Percentiles rank a stretch among this genome's conserved stretches.
These are phyloP conservation scores for Nephrotoma appendiculata DNA, from an alignment of 2,888 invertebrate genomes.

Conservation along the genomic window DNA sequence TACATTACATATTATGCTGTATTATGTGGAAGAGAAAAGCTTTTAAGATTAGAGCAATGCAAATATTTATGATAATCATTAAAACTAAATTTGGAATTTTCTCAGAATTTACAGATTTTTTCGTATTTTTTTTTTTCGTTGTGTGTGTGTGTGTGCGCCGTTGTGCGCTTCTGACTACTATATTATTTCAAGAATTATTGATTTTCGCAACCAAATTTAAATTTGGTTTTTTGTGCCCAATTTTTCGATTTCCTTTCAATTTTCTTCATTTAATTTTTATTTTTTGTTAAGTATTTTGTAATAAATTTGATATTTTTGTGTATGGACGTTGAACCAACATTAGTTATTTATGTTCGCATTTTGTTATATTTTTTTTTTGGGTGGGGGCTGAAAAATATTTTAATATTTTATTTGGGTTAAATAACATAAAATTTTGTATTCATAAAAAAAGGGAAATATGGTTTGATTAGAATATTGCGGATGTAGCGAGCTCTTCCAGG, in stretches of 20 bases:
- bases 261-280: not conserved
- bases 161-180: not conserved
- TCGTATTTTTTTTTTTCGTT: not conserved
- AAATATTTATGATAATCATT: not conserved
- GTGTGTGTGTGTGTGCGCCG: no score
- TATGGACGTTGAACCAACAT: not conserved
- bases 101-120: not conserved
- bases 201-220: not conserved
- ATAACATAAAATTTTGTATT: not conserved
- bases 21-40: not conserved
- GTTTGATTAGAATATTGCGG: not conserved
- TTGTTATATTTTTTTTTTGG: not conserved
- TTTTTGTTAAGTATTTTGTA: not conserved
- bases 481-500: not conserved
- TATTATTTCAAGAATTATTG: not conserved
- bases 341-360: not conserved
- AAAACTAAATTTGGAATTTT: not conserved
- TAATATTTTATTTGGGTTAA: not conserved
- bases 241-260: not conserved
- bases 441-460: not conserved
- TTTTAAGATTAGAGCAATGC: not conserved
- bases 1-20: not conserved
- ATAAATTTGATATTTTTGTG: not conserved
- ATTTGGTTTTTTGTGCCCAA: not conserved
- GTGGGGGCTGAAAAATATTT: not conserved